phyloP scores from a whole-genome alignment of 2,888 invertebrate species.

The Willowsia nigromaculata region DNA sequence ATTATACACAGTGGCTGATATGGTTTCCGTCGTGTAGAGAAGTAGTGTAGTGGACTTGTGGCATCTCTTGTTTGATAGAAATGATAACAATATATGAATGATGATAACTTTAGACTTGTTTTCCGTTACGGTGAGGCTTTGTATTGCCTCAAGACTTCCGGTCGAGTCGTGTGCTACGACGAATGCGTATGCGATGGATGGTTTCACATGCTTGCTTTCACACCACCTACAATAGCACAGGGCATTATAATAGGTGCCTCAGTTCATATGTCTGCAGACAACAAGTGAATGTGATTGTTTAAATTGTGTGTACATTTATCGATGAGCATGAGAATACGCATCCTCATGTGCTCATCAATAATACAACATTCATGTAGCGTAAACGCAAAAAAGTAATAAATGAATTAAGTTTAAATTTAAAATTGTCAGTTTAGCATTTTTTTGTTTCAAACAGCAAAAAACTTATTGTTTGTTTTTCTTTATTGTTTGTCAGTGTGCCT shows the following conservation, averaged over 20 bases:
- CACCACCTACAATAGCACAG: background rate
- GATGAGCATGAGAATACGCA: background rate
- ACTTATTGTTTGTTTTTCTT: constrained; percentile 38
- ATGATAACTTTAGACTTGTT: constrained; percentile 68
- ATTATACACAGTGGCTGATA: constrained; percentile 44
- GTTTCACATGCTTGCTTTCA: constrained; percentile 53
- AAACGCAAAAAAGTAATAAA: background rate
- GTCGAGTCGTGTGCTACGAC: constrained; percentile 50
- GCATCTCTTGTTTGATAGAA: constrained; percentile 33
- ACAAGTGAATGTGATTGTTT: background rate
- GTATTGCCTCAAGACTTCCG: constrained; percentile 65
- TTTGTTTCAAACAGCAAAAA: constrained; percentile 24
- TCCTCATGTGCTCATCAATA: background rate
- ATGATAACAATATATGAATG: background rate
- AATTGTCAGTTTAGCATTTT: constrained; percentile 2
- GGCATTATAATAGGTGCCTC: too few relatives aligned
- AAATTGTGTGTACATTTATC: background rate
- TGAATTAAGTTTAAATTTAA: constrained; percentile 14
- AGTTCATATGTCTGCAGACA: background rate
- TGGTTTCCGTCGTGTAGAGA: constrained; percentile 26
- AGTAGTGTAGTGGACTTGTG: background rate
- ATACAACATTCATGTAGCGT: background rate
- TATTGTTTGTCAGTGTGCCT: background rate
- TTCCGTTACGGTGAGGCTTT: constrained; percentile 65
- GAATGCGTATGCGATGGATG: constrained; percentile 15